Evolutionary conservation across 2,888 invertebrate genomes (phyloP).

Genomic region (Helleia helle): DNA sequence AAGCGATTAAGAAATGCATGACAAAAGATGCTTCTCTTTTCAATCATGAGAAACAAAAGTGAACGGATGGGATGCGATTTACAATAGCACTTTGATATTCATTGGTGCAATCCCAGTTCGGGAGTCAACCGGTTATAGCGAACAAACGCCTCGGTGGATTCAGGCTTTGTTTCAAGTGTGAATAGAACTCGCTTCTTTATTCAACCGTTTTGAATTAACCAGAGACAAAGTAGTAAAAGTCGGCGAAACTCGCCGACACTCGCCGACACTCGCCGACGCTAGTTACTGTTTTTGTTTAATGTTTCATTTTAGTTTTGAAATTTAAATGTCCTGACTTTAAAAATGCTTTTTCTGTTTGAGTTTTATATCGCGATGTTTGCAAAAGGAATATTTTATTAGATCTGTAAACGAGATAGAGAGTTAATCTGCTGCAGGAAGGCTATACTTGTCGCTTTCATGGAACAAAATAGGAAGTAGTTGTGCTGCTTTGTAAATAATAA

Average conservation of each 20-base stretch:
- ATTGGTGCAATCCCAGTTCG: slow-evolving; percentile 2
- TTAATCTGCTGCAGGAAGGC: no score
- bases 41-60: no score
- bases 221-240: neutral
- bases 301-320: neutral
- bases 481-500: no score
- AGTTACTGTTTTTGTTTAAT: slow-evolving; percentile 1
- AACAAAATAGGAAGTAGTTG: no score
- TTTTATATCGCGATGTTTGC: neutral
- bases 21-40: no score
- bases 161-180: slow-evolving; percentile 3
- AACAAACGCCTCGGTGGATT: neutral
- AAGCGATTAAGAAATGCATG: no score
- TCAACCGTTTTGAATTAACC: slow-evolving; percentile 1
- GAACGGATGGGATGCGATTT: no score
- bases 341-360: neutral
- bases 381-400: neutral
- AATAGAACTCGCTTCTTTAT: slow-evolving; percentile 1
- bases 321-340: neutral
- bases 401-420: no score
- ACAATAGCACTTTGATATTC: no score
- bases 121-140: neutral
- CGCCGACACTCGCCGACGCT: neutral
- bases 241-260: neutral
- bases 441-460: no score